Percentiles rank a stretch among this genome's conserved stretches.
Evolutionary conservation across 37 sponge, comb jelly and placozoan genomes (phyloP).

Genomic region (Bolinopsis microptera): DNA sequence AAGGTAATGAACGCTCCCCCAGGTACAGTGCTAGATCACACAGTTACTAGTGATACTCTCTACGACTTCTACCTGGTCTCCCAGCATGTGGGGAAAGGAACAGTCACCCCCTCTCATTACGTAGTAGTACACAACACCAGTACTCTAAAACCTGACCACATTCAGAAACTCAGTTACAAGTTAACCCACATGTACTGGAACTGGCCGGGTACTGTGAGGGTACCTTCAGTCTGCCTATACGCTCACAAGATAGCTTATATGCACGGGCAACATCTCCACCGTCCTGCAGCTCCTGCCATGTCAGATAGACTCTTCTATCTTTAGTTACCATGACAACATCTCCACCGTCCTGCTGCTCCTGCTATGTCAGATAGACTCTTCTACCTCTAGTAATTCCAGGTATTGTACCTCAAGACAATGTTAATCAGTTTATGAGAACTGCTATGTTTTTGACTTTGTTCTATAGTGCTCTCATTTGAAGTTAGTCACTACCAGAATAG

Average conservation of each 20-base stretch:
- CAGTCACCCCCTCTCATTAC: constrained; percentile 90
- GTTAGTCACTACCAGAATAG: too few species aligned
- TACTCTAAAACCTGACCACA: constrained; percentile 85
- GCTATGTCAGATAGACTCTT: too few species aligned
- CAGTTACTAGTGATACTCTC: constrained; percentile 74
- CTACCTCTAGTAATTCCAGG: too few species aligned
- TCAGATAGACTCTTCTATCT: constrained; percentile 88
- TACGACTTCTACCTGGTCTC: constrained; percentile 87
- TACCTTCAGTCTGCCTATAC: constrained; percentile 84
- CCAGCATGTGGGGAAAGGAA: constrained; percentile 82
- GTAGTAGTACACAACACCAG: constrained; percentile 79
- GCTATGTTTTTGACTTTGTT: too few species aligned
- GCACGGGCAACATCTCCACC: constrained; percentile 86
- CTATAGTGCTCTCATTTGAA: too few species aligned
- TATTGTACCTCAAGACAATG: too few species aligned
- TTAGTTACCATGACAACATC: too few species aligned
- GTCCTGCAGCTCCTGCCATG: constrained; percentile 74
- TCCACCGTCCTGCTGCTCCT: too few species aligned
- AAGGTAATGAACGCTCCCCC: constrained; percentile 82
- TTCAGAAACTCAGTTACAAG: constrained; percentile 85
- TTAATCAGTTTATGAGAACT: too few species aligned
- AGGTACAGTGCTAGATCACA: constrained; percentile 91
- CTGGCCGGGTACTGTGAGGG: constrained; percentile 80
- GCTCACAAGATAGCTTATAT: constrained; percentile 96
- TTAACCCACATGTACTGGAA: constrained; percentile 95